Conservation (phyloP, 2,113 vertebrate species). For the Zapornia atra region DNA sequence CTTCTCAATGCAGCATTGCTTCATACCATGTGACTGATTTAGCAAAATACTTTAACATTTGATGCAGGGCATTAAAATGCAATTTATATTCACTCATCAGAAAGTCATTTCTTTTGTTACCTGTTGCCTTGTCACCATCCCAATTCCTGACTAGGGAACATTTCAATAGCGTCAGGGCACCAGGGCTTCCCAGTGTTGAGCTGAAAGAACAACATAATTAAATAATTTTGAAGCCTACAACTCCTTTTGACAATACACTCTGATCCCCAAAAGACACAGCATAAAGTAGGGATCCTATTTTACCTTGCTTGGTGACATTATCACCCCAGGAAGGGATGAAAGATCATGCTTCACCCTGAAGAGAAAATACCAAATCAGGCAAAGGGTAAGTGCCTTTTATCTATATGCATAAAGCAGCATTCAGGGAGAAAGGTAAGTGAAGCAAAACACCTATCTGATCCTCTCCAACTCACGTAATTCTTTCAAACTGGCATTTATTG, state of each 20-base stretch:
- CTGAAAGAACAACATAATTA: neutral
- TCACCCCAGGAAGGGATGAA: neutral
- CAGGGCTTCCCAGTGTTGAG: neutral
- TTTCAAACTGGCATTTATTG: conserved; percentile 6
- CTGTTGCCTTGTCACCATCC: neutral
- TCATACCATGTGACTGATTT: neutral
- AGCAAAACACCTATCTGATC: neutral
- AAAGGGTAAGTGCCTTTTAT: neutral
- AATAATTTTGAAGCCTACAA: neutral
- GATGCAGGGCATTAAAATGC: neutral
- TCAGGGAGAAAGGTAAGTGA: neutral
- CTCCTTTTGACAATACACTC: neutral
- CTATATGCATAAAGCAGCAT: neutral
- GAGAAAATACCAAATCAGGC: neutral
- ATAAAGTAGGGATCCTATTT: neutral
- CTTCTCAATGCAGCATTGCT: neutral
- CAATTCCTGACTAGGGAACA: neutral
- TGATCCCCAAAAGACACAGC: neutral
- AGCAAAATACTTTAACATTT: neutral
- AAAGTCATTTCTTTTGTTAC: neutral
- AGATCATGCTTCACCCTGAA: neutral
- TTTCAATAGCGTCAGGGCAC: neutral
- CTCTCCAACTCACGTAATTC: neutral
- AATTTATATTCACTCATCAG: neutral
- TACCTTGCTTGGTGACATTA: neutral